Evolutionary conservation across 2,888 invertebrate species (phyloP).

Genomic region (Endotricha flammealis): DNA sequence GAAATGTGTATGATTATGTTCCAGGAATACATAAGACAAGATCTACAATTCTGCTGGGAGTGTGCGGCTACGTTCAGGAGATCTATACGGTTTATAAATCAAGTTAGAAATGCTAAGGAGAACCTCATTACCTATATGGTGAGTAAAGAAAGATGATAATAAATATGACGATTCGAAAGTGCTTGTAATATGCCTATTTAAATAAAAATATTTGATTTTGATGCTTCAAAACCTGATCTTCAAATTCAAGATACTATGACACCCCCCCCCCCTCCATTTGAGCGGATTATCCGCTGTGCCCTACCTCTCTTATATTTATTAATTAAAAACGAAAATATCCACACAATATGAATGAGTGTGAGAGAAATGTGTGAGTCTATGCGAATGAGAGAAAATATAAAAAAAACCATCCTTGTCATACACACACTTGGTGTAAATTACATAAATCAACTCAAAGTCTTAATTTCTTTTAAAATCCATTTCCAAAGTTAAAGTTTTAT

Average conservation of each 20-base stretch:
- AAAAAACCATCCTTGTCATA: neutral
- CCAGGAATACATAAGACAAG: constrained; percentile 23
- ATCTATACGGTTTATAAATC: constrained; percentile 30
- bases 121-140: constrained; percentile 32
- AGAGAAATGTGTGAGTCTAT: too few species aligned
- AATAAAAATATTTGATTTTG: neutral
- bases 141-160: constrained; percentile 20
- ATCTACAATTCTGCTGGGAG: constrained; percentile 41
- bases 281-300: neutral
- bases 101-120: constrained; percentile 34
- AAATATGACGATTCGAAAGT: neutral
- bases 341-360: too few species aligned
- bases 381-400: neutral
- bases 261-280: neutral
- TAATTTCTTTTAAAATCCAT: too few species aligned
- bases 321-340: neutral
- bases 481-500: too few species aligned
- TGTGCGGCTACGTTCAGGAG: constrained; percentile 33
- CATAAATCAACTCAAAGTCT: too few species aligned
- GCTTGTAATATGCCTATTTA: neutral
- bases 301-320: neutral
- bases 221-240: neutral
- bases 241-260: too few species aligned
- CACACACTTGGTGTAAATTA: neutral
- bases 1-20: neutral